A percentile compares a stretch with the other conserved stretches of the same genome.
Conservation (phyloP, 2,888 invertebrate species). For the Xylocampa areola region DNA sequence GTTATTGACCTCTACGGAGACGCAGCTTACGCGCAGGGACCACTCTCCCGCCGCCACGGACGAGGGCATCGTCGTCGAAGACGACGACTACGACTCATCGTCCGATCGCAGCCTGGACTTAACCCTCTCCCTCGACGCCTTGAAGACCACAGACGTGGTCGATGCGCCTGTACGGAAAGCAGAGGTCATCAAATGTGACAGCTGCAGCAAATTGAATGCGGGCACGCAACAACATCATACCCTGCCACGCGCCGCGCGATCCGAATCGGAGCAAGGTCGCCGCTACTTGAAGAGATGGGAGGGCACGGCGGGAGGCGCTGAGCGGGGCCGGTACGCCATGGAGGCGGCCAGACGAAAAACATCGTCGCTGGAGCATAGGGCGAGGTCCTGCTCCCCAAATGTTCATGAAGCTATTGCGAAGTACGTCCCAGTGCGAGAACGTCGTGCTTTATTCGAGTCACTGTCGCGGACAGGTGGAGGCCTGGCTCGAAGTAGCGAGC, state of each 20-base stretch:
- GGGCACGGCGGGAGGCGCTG: conserved; percentile 80
- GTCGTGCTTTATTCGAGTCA: conserved; percentile 92
- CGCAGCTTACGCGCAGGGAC: conserved; percentile 79
- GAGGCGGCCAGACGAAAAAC: conserved; percentile 84
- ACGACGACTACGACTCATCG: conserved; percentile 89
- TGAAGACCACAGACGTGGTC: conserved; percentile 83
- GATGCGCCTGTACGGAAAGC: conserved; percentile 83
- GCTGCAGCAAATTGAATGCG: conserved; percentile 82
- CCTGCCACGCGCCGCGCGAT: conserved; percentile 81
- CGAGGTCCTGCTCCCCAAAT: conserved; percentile 86
- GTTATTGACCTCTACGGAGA: conserved; percentile 80
- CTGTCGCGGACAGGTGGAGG: conserved; percentile 91
- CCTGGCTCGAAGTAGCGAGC: conserved; percentile 91
- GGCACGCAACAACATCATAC: conserved; percentile 79
- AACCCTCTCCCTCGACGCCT: conserved; percentile 86
- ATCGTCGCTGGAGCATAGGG: conserved; percentile 81
- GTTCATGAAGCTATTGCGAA: conserved; percentile 87
- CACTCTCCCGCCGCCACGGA: conserved; percentile 87
- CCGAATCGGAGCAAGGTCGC: conserved; percentile 82
- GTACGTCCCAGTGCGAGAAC: conserved; percentile 93
- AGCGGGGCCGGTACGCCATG: conserved; percentile 79
- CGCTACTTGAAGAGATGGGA: conserved; percentile 86
- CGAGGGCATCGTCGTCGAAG: conserved; percentile 88
- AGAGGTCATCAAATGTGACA: conserved; percentile 85
- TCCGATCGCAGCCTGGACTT: conserved; percentile 89